These are phyloP conservation scores for Zoanthus sociatus DNA, from an alignment of 92 coral and sea anemone species.

Conservation along the genomic window DNA sequence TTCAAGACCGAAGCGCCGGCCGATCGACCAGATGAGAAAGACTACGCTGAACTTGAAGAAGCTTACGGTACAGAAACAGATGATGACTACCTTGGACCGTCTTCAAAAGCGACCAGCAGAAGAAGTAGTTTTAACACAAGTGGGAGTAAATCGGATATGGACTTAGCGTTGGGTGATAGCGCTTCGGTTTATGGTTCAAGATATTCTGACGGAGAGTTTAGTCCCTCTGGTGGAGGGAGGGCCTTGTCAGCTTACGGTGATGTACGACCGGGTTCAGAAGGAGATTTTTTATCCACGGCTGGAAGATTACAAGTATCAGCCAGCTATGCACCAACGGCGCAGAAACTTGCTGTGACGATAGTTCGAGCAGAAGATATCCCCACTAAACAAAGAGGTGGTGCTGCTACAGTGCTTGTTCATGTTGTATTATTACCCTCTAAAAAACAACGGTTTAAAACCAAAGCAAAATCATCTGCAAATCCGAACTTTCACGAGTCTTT, in stretches of 20 bases:
- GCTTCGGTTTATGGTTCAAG: constrained; percentile 85
- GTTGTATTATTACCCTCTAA: constrained; percentile 89
- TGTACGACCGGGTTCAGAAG: constrained; percentile 70
- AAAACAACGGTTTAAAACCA: constrained; percentile 93
- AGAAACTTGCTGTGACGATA: constrained; percentile 92
- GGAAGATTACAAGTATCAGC: constrained; percentile 97
- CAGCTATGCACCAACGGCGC: constrained; percentile 98
- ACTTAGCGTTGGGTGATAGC: constrained; percentile 92
- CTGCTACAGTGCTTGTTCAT: constrained; percentile 91
- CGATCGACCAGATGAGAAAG: constrained; percentile 93
- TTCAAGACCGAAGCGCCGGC: constrained; percentile 97
- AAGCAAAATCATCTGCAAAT: constrained; percentile 91
- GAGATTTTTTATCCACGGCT: constrained; percentile 90
- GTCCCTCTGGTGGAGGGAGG: constrained; percentile 84
- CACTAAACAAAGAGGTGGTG: constrained; percentile 97
- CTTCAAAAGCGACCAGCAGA: constrained; percentile 97
- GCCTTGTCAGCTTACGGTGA: constrained; percentile 95
- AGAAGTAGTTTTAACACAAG: constrained; percentile 98
- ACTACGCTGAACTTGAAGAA: constrained; percentile 92
- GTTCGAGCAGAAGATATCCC: constrained; percentile 97
- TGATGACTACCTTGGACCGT: constrained; percentile 92
- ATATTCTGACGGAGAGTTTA: constrained; percentile 93
- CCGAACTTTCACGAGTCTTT: constrained; percentile 99
- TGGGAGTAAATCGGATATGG: constrained; percentile 98
- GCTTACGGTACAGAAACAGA: constrained; percentile 98